Conservation (phyloP, 2,888 invertebrate species). For the Tenthredo livida region DNA sequence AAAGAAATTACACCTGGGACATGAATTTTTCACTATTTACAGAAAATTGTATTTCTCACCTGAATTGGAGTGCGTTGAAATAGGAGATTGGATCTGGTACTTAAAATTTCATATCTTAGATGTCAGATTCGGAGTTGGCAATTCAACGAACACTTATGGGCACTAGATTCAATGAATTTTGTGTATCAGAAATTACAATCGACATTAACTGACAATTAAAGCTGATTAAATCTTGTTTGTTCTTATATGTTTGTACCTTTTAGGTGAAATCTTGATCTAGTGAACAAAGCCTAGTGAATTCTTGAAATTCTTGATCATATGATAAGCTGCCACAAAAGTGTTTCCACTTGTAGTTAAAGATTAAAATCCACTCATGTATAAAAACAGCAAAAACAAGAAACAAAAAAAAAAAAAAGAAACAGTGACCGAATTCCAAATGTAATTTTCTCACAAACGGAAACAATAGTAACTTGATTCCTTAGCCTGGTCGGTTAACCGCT, state of each 20-base stretch:
- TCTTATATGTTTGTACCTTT: not conserved
- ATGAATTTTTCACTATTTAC: not conserved
- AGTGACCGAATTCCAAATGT: constrained; percentile 6
- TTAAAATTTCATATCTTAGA: not conserved
- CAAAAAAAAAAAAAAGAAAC: not conserved
- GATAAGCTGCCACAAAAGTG: not conserved
- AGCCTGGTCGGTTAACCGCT: not conserved
- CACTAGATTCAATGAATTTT: not conserved
- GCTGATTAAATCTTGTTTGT: not conserved
- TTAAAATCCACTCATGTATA: not conserved
- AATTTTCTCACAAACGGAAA: not conserved
- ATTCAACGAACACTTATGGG: not conserved
- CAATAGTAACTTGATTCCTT: constrained; percentile 38
- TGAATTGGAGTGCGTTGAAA: not conserved
- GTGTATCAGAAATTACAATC: not conserved
- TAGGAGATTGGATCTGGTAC: not conserved
- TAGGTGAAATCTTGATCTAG: not conserved
- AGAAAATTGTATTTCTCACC: not conserved
- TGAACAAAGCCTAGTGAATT: not conserved
- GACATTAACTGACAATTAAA: not conserved
- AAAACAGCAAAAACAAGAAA: not conserved
- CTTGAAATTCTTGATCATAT: not conserved
- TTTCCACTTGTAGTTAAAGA: not conserved
- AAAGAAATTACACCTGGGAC: too few species aligned
- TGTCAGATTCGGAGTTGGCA: not conserved